phyloP scores from a whole-genome alignment of 2,888 invertebrate genomes.

The Pherbina coryleti region DNA sequence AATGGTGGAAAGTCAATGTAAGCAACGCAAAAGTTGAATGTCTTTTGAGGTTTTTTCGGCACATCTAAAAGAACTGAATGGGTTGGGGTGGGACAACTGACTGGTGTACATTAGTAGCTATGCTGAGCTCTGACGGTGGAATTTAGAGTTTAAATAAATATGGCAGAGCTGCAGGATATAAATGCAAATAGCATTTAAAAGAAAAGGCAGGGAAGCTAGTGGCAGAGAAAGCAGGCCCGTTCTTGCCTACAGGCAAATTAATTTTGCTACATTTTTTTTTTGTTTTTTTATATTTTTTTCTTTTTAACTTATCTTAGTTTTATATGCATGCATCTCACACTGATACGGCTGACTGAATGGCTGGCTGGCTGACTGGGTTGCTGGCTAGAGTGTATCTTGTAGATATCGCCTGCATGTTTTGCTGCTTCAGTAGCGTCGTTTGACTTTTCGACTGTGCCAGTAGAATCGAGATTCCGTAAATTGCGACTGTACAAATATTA shows the following conservation, averaged over 20 bases:
- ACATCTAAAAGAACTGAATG: background rate
- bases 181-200: constrained; percentile 59
- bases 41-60: constrained; percentile 15
- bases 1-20: constrained; percentile 4
- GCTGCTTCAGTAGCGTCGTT: background rate
- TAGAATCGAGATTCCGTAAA: background rate
- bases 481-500: constrained; percentile 24
- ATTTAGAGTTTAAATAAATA: constrained; percentile 54
- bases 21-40: constrained; percentile 17
- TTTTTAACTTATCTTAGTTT: background rate
- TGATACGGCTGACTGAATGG: constrained; percentile 59
- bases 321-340: background rate
- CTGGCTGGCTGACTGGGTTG: constrained; percentile 37
- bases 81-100: background rate
- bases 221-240: constrained; percentile 12
- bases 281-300: background rate
- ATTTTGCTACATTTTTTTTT: constrained; percentile 12
- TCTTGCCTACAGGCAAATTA: constrained; percentile 19
- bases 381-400: constrained; percentile 15
- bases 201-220: constrained; percentile 25
- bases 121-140: background rate
- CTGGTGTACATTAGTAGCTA: background rate
- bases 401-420: constrained; percentile 20
- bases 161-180: constrained; percentile 59
- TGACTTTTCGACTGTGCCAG: constrained; percentile 23